Base-by-base conservation (phyloP, 2,113 vertebrate species). In the Gopherus flavomarginatus region DNA sequence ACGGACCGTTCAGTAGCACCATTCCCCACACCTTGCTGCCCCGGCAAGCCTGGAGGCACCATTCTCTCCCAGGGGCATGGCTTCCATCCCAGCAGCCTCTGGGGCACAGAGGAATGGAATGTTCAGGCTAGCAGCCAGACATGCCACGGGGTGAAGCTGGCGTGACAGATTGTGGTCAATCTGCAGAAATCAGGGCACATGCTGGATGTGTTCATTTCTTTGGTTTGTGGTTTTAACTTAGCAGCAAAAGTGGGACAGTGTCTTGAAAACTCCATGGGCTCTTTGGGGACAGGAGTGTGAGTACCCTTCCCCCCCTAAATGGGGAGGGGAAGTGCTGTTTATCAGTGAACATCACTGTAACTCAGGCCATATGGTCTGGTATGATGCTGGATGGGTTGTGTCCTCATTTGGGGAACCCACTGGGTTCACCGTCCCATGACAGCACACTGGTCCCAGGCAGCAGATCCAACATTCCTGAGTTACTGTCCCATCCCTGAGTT, bases 21-120 rank as follows among this genome's bases (percentile, higher is more conserved):
- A 81, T 96, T 65, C 87, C 35, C 83, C 75, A 90, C 89, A 86
- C 88, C 83, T 95, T 56, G 83, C 84, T 95, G 44, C 16, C 79
- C 38, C 31, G 35, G 81, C 90, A 84, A 87, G 29, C 21, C 49
- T 5, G 38, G 11, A 79, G 72, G 2, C 0, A 72, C 24, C 11
- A 85, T 75, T 35, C 69, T 11, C 26, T 84, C 35, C 2, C 1
- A 0, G 54, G 80, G 35, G 38, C 80, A 82, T 7, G 4, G n/a
- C 49, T 47, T 83, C 85, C 38, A 78, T 53, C 27, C 69, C 47
- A 42, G 31, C 24, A 85, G 11, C 24, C 47, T 57, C 65, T 75
- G 38, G 22, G 24, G 57, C 62, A 14, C 35, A 17, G 65, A n/a
- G 44, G 47, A 69, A 13, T 50, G 56, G 7, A 7, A 50, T 26